These are phyloP conservation scores for Venusia cambrica DNA, from an alignment of 2,888 invertebrate species.

Conservation along the genomic window DNA sequence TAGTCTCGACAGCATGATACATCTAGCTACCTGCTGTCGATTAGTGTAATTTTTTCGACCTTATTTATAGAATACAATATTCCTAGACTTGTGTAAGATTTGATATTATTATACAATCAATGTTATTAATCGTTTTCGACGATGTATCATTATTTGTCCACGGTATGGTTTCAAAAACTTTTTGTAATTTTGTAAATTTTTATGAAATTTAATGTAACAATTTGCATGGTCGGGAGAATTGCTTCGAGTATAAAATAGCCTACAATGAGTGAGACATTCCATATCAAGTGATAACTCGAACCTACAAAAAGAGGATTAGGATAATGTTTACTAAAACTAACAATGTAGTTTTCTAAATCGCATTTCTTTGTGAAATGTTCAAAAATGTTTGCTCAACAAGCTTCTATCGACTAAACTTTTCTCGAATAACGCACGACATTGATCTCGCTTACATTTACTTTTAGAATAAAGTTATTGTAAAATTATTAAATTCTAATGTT, in stretches of 20 bases:
- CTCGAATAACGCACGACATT: no score
- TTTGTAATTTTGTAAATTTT: constrained; percentile 81
- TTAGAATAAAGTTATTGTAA: no score
- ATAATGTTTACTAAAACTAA: constrained; percentile 10
- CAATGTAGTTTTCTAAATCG: no score
- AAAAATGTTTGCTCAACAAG: constrained; percentile 3
- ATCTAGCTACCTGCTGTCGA: constrained; percentile 39
- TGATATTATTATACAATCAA: constrained; percentile 74
- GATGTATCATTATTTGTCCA: constrained; percentile 50
- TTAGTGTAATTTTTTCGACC: constrained; percentile 60
- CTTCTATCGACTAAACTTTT: no score
- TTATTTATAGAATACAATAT: constrained; percentile 52
- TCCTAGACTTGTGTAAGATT: constrained; percentile 57
- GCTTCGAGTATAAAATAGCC: constrained; percentile 60
- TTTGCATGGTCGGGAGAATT: constrained; percentile 57
- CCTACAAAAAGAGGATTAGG: constrained; percentile 11
- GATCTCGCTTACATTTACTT: no score
- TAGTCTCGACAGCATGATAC: constrained; percentile 51
- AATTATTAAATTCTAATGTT: no score
- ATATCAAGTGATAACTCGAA: constrained; percentile 60
- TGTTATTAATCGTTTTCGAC: constrained; percentile 56
- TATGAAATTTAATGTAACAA: constrained; percentile 70
- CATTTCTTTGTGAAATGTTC: no score
- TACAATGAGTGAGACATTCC: constrained; percentile 78
- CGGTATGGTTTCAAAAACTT: constrained; percentile 65